A percentile compares a stretch with the other conserved stretches of the same genome.
Evolutionary conservation across 1,140 invertebrate genomes (phyloP).

Genomic region (Zaprionus ornatus): DNA sequence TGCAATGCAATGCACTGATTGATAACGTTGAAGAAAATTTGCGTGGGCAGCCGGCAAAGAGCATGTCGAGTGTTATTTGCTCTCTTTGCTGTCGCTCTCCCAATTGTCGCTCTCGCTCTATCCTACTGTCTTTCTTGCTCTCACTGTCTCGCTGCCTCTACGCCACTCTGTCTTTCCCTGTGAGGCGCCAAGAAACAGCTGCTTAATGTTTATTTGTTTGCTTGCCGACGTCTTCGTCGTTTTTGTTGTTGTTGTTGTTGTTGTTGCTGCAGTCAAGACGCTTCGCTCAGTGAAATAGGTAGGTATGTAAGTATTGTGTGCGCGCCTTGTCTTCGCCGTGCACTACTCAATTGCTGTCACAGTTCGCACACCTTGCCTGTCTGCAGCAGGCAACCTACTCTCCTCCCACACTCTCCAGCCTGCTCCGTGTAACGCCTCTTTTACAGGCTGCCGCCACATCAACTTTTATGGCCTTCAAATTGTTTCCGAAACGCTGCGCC

Average conservation of each 20-base stretch:
- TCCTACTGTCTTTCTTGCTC: constrained; percentile 4
- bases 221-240: constrained; percentile 44
- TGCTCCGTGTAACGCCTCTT: constrained; percentile 13
- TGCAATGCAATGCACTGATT: constrained; percentile 45
- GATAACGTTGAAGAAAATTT: constrained; percentile 28
- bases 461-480: constrained; percentile 81
- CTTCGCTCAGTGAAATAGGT: constrained; percentile 23
- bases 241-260: constrained; percentile 22
- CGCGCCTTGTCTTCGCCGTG: constrained; percentile 41
- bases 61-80: constrained; percentile 17
- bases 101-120: background rate
- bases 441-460: constrained; percentile 59
- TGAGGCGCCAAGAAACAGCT: constrained; percentile 71
- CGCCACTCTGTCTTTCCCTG: constrained; percentile 1
- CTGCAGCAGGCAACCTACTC: background rate
- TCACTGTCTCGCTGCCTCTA: background rate
- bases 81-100: constrained; percentile 21
- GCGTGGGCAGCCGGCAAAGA: constrained; percentile 59
- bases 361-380: constrained; percentile 37
- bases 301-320: constrained; percentile 15
- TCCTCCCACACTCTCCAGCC: background rate
- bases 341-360: constrained; percentile 47
- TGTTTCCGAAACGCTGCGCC: constrained; percentile 78
- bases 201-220: constrained; percentile 78
- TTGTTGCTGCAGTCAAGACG: constrained; percentile 42